A percentile compares a stretch with the other conserved stretches of the same genome.
Evolutionary conservation across 2,888 invertebrate species (phyloP).

Genomic region (Keiferia lycopersicella): DNA sequence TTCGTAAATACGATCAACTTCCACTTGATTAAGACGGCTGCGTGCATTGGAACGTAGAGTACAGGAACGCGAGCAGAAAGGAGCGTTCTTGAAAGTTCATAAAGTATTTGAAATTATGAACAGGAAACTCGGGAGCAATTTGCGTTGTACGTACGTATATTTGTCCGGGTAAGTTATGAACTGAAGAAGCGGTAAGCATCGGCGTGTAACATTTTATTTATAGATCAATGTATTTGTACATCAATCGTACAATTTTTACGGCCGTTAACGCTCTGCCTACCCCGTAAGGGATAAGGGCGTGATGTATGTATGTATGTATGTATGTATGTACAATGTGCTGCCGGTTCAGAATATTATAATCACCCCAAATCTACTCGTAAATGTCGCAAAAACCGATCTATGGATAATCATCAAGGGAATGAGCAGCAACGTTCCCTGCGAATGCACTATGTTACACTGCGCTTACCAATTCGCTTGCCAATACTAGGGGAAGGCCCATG

Average conservation of each 20-base stretch:
- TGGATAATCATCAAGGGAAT: too few relatives aligned
- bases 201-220: not conserved
- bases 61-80: not conserved
- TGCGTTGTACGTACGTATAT: constrained; percentile 1
- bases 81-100: not conserved
- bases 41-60: constrained; percentile 9
- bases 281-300: too few relatives aligned
- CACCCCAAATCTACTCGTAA: too few relatives aligned
- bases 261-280: too few relatives aligned
- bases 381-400: too few relatives aligned
- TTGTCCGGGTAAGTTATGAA: not conserved
- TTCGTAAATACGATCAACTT: constrained; percentile 13
- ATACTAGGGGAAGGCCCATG: too few relatives aligned
- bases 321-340: too few relatives aligned
- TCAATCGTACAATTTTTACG: not conserved
- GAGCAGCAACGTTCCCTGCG: too few relatives aligned
- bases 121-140: constrained; percentile 5
- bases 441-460: too few relatives aligned
- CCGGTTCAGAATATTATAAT: too few relatives aligned
- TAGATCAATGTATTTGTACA: not conserved
- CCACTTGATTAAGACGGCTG: constrained; percentile 12
- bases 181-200: not conserved
- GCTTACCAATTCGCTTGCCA: too few relatives aligned
- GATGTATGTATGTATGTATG: too few relatives aligned
- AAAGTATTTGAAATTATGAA: constrained; percentile 8